Percentiles rank a stretch among this genome's conserved stretches.
Evolutionary conservation across 2,113 vertebrate genomes (phyloP).

Genomic region (Copsychus sechellarum): DNA sequence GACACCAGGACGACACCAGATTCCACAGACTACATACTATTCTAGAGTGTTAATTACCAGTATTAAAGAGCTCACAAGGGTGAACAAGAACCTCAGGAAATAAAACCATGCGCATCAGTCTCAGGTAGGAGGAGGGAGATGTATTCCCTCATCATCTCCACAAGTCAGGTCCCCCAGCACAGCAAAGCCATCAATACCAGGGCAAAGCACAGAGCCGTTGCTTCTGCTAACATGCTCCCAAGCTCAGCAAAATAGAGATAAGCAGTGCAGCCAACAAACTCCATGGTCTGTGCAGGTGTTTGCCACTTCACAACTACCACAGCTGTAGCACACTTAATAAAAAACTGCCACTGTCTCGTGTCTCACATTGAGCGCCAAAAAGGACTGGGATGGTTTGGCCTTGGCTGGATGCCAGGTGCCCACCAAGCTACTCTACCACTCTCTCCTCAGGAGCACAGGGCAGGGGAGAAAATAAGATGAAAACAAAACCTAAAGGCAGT

Average conservation of each 20-base stretch:
- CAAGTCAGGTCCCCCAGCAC: neutral
- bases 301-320: neutral
- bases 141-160: neutral
- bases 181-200: neutral
- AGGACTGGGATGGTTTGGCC: neutral
- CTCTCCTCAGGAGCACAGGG: neutral
- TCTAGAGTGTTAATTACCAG: neutral
- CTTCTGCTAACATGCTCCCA: neutral
- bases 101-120: neutral
- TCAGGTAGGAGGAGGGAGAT: neutral
- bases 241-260: neutral
- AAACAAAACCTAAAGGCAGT: neutral
- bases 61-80: neutral
- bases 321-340: neutral
- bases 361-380: neutral
- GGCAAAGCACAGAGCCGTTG: neutral
- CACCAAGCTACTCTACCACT: neutral
- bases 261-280: neutral
- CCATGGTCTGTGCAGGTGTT: neutral
- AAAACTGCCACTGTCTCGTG: neutral
- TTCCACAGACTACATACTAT: neutral
- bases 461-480: neutral
- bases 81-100: neutral
- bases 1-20: neutral
- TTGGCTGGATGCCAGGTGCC: neutral